phyloP scores from a whole-genome alignment of 2,797 vertebrate species.

The Alauda arvensis region DNA sequence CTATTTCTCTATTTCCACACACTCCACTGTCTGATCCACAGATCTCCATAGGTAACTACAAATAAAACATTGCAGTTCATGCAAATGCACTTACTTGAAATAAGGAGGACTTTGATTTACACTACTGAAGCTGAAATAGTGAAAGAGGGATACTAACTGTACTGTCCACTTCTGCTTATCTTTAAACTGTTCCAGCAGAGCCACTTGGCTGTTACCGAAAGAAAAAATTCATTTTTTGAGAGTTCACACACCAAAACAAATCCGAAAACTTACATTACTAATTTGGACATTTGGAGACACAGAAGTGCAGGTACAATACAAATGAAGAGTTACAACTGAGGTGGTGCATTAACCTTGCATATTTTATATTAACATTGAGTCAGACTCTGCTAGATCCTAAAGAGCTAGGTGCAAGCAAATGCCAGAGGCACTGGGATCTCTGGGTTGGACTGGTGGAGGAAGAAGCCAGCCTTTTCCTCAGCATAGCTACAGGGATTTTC shows the following conservation, averaged over 20 bases:
- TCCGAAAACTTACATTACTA: rapidly evolving
- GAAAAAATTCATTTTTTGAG: neutral
- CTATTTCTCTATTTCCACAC: neutral
- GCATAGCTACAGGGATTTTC: neutral
- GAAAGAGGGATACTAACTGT: neutral
- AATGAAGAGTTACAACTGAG: neutral
- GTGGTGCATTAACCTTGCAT: neutral
- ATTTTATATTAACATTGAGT: neutral
- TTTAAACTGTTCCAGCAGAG: neutral
- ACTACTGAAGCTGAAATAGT: neutral
- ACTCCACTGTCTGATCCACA: neutral
- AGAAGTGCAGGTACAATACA: neutral
- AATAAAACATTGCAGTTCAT: neutral
- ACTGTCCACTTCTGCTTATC: neutral
- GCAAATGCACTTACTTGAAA: neutral
- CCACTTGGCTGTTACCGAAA: neutral
- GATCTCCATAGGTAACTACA: neutral
- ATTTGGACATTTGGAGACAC: neutral
- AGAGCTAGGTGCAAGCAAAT: no score
- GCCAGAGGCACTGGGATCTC: neutral
- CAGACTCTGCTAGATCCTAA: no score
- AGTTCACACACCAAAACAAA: neutral
- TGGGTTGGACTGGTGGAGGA: neutral
- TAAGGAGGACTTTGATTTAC: neutral
- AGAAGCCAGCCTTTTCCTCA: neutral